Evolutionary conservation across 2,888 invertebrate species (phyloP), one percentile per base, ranked within the genome.

Genomic region (Folsomia candida): DNA sequence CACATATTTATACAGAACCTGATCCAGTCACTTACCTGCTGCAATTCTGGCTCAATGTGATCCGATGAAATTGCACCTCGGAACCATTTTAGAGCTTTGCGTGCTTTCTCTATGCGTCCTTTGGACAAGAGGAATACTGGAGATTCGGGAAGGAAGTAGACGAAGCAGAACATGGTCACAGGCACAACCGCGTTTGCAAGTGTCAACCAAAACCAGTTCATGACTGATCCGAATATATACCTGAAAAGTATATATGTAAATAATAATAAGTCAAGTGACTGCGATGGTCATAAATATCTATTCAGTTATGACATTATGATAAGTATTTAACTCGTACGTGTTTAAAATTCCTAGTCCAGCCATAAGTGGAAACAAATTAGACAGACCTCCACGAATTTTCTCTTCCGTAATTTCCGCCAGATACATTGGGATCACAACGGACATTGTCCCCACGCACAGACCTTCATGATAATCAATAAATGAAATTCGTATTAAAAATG

Each of bases 361-460:
- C 87, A 92, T 90, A 25, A 97, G 83, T 81, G 96, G 95, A 82
- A 94, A 93, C 81, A 90, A 92, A 62, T 92, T 91, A 1, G 94
- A 94, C 0, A 96, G 84, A 0, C 89, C 88, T 0, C 96, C 96
- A 69, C 96, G 87, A 78, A 93, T 89, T 27, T 89, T 88, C 79
- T 90, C 91, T 79, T 93, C 90, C 0, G 94, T 88, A 61, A 93
- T 93, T 85, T 97, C 96, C 58, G 89, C 90, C 6, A 89, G 90
- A 81, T 93, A 93, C 74, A 94, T 87, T 0, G 95, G 94, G 0
- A 90, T 91, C 0, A 91, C 89, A 22, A 93, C 89, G 80, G 92
- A 93, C 81, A 91, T 90, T 1, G 92, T 91, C 29, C 93, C 93
- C 27, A 89, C 89, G 18, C 90, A 89, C 37, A 91, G 81, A 25